These are phyloP conservation scores for Apoda limacodes DNA, from an alignment of 2,888 invertebrate species.

Conservation along the genomic window DNA sequence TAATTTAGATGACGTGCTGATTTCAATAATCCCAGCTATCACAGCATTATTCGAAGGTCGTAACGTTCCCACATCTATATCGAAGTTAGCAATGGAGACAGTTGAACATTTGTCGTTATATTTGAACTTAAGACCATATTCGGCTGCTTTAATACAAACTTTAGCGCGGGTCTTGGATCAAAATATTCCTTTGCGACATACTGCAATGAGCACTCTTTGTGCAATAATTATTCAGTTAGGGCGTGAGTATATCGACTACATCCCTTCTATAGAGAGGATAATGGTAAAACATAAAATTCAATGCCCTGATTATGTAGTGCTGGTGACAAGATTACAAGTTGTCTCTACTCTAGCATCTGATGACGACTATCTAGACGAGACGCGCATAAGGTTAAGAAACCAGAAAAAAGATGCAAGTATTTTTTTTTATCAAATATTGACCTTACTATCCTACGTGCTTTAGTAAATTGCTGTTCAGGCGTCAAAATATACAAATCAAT, in stretches of 20 bases:
- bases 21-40: conserved; percentile 94
- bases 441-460: too few relatives aligned
- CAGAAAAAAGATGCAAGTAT: conserved; percentile 76
- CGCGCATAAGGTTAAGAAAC: conserved; percentile 73
- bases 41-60: conserved; percentile 90
- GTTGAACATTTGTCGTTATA: conserved; percentile 90
- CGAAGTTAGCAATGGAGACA: conserved; percentile 82
- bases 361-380: conserved; percentile 76
- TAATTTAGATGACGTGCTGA: conserved; percentile 94
- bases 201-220: conserved; percentile 92
- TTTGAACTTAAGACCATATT: conserved; percentile 91
- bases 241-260: conserved; percentile 91
- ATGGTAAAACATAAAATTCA: conserved; percentile 84
- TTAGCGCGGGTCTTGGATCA: conserved; percentile 88
- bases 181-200: conserved; percentile 78
- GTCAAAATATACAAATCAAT: too few relatives aligned
- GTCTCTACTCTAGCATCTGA: conserved; percentile 83
- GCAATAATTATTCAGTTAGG: conserved; percentile 90
- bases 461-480: too few relatives aligned
- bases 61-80: conserved; percentile 83
- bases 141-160: conserved; percentile 94
- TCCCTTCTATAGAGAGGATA: conserved; percentile 90
- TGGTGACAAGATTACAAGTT: conserved; percentile 80
- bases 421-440: too few relatives aligned
- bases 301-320: conserved; percentile 81